Percentiles rank a stretch among this genome's conserved stretches.
These are phyloP conservation scores for Rachycentron canadum DNA, from an alignment of 2,797 vertebrate species.

Conservation along the genomic window DNA sequence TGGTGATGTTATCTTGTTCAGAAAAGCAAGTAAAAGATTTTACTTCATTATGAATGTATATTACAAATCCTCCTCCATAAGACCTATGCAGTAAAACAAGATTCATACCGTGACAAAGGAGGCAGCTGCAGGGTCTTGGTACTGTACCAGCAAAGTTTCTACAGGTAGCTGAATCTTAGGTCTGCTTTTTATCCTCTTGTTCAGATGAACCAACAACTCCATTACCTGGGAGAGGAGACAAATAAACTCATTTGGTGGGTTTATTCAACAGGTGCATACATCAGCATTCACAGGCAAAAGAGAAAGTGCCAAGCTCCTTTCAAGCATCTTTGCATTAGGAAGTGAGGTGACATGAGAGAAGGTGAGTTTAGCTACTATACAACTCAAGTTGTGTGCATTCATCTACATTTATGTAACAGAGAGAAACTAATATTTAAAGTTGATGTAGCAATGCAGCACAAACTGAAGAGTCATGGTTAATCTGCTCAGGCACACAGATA, in stretches of 20 bases:
- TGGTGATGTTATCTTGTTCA: neutral
- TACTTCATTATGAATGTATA: neutral
- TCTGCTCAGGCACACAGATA: constrained; percentile 17
- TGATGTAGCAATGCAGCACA: neutral
- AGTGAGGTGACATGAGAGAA: neutral
- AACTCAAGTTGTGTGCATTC: neutral
- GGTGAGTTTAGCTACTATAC: neutral
- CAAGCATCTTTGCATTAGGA: neutral
- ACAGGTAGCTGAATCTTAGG: constrained; percentile 98
- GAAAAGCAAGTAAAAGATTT: neutral
- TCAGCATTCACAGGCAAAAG: neutral
- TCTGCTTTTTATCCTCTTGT: constrained; percentile 98
- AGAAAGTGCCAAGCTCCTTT: neutral
- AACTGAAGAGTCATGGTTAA: neutral
- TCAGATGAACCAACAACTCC: constrained; percentile 97
- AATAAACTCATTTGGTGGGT: neutral
- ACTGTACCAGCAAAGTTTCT: constrained; percentile 96
- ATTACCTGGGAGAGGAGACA: constrained; percentile 88
- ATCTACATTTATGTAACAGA: neutral
- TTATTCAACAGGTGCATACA: neutral
- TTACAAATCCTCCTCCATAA: neutral
- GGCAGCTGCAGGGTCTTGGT: constrained; percentile 97
- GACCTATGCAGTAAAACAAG: neutral
- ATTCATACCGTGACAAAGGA: constrained; percentile 95
- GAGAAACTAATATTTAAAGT: neutral